Conservation (phyloP, 2,113 vertebrate genomes). For the Tor tambroides region DNA sequence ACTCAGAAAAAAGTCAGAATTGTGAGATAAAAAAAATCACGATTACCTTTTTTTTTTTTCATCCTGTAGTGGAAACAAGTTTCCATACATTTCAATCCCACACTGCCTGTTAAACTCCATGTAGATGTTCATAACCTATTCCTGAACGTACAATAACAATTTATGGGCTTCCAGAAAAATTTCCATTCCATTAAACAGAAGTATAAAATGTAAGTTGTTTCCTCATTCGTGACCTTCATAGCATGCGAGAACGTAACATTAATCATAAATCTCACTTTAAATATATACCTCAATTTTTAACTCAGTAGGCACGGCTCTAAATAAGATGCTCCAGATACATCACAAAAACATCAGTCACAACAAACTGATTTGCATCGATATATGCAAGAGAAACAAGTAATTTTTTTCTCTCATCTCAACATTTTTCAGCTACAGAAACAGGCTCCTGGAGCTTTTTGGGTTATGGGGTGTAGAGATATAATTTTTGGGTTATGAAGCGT, state of each 20-base stretch:
- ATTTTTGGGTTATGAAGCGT: background rate
- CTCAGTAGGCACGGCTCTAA: background rate
- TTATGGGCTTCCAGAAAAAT: slow-evolving; percentile 8
- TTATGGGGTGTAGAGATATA: background rate
- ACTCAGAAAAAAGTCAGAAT: too few relatives aligned
- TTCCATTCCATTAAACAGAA: slow-evolving; percentile 40
- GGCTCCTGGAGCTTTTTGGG: background rate
- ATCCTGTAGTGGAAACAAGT: too few relatives aligned
- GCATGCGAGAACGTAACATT: background rate
- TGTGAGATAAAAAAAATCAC: too few relatives aligned
- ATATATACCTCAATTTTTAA: background rate
- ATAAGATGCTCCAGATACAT: background rate
- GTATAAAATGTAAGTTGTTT: background rate
- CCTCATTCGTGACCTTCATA: background rate
- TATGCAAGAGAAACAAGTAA: background rate
- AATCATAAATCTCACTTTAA: background rate
- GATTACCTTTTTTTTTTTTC: too few relatives aligned
- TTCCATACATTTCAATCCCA: too few relatives aligned
- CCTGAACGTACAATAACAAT: background rate
- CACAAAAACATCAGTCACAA: background rate
- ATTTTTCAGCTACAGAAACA: slow-evolving; percentile 4
- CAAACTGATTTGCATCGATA: background rate
- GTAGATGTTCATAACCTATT: background rate
- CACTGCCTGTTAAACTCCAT: background rate
- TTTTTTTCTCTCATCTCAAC: background rate